Conservation (phyloP, 1,140 invertebrate genomes). For the Wasmannia auropunctata region DNA sequence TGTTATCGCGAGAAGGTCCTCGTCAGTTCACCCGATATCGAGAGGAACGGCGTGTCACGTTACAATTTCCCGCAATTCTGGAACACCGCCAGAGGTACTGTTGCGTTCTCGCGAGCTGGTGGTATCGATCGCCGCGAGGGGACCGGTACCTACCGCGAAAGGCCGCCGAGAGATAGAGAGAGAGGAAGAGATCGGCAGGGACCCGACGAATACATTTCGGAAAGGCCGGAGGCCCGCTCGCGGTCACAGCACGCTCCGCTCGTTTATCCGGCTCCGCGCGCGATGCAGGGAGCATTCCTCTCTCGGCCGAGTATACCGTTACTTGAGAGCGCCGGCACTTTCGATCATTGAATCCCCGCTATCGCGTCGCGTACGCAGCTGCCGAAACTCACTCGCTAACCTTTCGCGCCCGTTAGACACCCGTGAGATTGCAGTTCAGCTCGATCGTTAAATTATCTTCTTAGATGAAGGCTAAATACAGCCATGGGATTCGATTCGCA, state of each 20-base stretch:
- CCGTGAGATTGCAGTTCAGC: background rate
- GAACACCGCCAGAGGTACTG: constrained; percentile 17
- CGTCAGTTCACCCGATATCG: background rate
- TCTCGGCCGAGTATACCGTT: constrained; percentile 58
- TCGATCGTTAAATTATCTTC: background rate
- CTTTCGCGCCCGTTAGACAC: background rate
- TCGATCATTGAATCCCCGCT: constrained; percentile 60
- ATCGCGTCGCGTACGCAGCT: background rate
- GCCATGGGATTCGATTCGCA: background rate
- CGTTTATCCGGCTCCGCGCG: constrained; percentile 39
- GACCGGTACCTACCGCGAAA: background rate
- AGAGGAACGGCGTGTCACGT: background rate
- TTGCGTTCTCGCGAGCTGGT: background rate
- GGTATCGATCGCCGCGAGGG: constrained; percentile 20
- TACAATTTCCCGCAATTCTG: background rate
- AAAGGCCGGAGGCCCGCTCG: constrained; percentile 27
- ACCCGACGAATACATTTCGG: constrained; percentile 33
- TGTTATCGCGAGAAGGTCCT: background rate
- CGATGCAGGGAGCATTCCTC: constrained; percentile 36
- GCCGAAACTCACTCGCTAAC: background rate
- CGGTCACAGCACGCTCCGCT: background rate
- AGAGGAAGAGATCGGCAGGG: background rate
- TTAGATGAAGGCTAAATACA: background rate
- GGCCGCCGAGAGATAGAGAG: background rate
- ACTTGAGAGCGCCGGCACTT: constrained; percentile 58